Evolutionary conservation across 2,797 vertebrate genomes (phyloP), one percentile per base, ranked within the genome.

Genomic region (Esox lucius): DNA sequence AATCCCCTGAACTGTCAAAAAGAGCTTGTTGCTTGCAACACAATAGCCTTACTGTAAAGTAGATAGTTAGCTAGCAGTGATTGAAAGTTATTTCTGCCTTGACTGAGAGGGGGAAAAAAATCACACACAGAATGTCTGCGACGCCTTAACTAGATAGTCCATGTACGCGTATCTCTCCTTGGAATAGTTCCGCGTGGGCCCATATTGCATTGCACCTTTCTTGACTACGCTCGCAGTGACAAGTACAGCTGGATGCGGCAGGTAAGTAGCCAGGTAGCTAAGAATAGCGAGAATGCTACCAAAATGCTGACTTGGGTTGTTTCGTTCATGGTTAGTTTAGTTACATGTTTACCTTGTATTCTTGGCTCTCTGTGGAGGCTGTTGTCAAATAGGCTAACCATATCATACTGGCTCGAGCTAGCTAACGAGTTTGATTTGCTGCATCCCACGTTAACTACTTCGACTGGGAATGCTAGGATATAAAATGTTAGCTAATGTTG

Each of bases 241-340:
- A 78, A 76, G 80, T 75, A 84, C 91, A 89, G 90, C 89, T 93
- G 91, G 87, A 91, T 89, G 90, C 87, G 91, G 90, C 91, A 90
- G 89, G 72, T 86, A 83, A 90, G 90, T 92, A 59, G 56, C 65
- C 15, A 35, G 64, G 1, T 31, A 65, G 62, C 62, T 26, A 15
- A 65, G 6, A 65, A 65, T 39, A 26, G 42, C 68, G 49, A 39
- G 19, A 13, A n/a, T 39, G 17, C 35, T 68, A 6, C 5, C 33
- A 17, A 42, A 4, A 46, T 68, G n/a, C 22, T 12, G 17, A 24
- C 56, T 24, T 22, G 9, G 11, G 56, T 56, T 56, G 53, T 56
- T 56, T 19, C 19, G 53, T 19, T 56, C 8, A 19, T 56, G 53
- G 19, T 56, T 56, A 56, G 53, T 56, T 56, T 19, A n/a, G 56